Evolutionary conservation across 2,888 invertebrate species (phyloP).

Genomic region (Panopea generosa): DNA sequence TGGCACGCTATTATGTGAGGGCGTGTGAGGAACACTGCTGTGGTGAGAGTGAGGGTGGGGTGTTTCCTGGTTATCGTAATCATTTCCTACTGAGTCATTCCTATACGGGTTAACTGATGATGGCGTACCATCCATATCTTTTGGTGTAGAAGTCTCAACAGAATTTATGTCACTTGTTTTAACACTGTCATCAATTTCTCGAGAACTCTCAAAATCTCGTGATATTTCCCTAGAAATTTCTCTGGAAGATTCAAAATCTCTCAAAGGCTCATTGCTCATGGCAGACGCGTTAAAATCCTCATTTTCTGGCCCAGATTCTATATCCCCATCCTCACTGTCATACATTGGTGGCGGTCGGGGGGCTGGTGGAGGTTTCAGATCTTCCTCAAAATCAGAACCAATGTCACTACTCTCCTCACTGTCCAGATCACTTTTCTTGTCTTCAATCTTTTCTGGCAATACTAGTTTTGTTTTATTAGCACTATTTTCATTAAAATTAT

Average conservation of each 20-base stretch:
- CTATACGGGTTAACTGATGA: constrained; percentile 54
- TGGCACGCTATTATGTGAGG: constrained; percentile 61
- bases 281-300: constrained; percentile 61
- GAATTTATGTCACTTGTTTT: constrained; percentile 57
- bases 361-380: constrained; percentile 71
- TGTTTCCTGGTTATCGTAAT: constrained; percentile 46
- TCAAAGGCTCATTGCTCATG: constrained; percentile 57
- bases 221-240: constrained; percentile 61
- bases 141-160: constrained; percentile 61
- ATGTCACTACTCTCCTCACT: constrained; percentile 72
- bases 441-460: constrained; percentile 32
- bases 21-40: constrained; percentile 58
- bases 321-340: constrained; percentile 73
- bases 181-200: constrained; percentile 63
- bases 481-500: constrained; percentile 58
- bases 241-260: constrained; percentile 65
- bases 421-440: constrained; percentile 58
- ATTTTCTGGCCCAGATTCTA: constrained; percentile 71
- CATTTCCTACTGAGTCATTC: constrained; percentile 57
- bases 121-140: constrained; percentile 50
- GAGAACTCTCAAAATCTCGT: constrained; percentile 63
- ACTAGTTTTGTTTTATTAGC: constrained; percentile 43
- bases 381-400: constrained; percentile 71
- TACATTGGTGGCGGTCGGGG: constrained; percentile 72
- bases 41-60: constrained; percentile 56